Evolutionary conservation across 1,140 invertebrate genomes (phyloP), one percentile per base, ranked within the genome.

Genomic region (Lepidurus couesii): DNA sequence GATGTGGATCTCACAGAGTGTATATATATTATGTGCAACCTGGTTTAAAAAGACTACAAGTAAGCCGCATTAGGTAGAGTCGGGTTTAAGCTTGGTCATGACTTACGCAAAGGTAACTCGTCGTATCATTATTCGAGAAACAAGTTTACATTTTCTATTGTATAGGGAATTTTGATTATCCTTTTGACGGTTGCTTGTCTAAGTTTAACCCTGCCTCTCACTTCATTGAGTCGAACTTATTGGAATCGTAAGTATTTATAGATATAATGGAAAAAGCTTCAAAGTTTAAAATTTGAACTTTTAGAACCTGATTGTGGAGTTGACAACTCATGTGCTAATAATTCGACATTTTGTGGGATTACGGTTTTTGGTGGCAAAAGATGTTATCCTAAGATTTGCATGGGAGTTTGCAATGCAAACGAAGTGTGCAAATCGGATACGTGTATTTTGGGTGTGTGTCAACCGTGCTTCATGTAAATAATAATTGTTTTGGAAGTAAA

Each of bases 391-490:
- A 65, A 65, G 13, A 65, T 65, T 65, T 65, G 53, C 21, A 16
- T 65, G 53, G 53, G 53, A 65, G 53, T 65, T 21, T 65, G 53
- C 53, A 65, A 65, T 65, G 53, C 53, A 10, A 65, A 65, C 21
- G 53, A 65, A 10, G 53, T 65, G 53, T 65, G 53, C 53, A 65
- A 65, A 65, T 65, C 53, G 3, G 53, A 65, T 65, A 65, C 21
- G 53, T 65, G 53, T 16, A 65, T 65, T 65, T 65, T 65, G 6
- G 53, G 53, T 65, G 7, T 65, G 53, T 65, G 53, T 21, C 53
- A 65, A 13, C 53, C 53, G 3, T 65, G 53, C 21, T 65, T 65
- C 21, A 65, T 65, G 53, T 65, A 65, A 65, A 65, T n/a, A 7
- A 16, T 7, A 7, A n/a, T 65, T 65, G n/a, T 13, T 65, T 65